These are phyloP conservation scores for Meliscaeva auricollis DNA, from an alignment of 2,888 invertebrate genomes.

Conservation along the genomic window DNA sequence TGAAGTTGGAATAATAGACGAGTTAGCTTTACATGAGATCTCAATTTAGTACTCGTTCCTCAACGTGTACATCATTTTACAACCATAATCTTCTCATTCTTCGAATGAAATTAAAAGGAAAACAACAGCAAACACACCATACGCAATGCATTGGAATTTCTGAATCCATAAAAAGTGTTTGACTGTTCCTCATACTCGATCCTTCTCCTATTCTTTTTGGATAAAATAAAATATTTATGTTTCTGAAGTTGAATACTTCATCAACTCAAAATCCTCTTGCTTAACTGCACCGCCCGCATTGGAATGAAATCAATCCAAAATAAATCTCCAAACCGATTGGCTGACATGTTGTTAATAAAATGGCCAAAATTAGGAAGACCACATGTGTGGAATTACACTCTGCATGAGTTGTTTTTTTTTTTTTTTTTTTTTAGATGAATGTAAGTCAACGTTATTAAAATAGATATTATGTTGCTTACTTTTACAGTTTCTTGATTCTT, in stretches of 20 bases:
- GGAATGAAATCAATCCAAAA: slow-evolving; percentile 48
- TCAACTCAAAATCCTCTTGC: not conserved
- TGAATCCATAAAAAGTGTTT: slow-evolving; percentile 49
- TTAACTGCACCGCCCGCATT: slow-evolving; percentile 40
- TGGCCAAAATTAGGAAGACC: slow-evolving; percentile 69
- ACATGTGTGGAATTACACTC: slow-evolving; percentile 47
- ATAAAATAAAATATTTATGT: slow-evolving; percentile 42
- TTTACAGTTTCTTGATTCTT: not conserved
- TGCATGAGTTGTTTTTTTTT: slow-evolving; percentile 15
- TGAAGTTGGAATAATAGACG: too few species aligned
- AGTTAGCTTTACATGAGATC: not conserved
- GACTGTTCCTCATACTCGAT: not conserved
- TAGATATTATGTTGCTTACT: not conserved
- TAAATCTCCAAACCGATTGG: slow-evolving; percentile 48
- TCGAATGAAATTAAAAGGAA: slow-evolving; percentile 40
- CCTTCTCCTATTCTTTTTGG: not conserved
- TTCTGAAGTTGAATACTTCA: slow-evolving; percentile 41
- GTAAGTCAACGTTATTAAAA: slow-evolving; percentile 62
- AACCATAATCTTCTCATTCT: slow-evolving; percentile 53
- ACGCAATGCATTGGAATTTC: slow-evolving; percentile 59
- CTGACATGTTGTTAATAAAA: slow-evolving; percentile 59
- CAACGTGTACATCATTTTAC: too few species aligned
- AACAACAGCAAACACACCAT: slow-evolving; percentile 35
- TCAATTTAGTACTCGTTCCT: slow-evolving; percentile 14
- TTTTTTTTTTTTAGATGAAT: slow-evolving; percentile 51